These are phyloP conservation scores for Bos indicus DNA, from an alignment of 2,113 vertebrate genomes.

Conservation along the genomic window DNA sequence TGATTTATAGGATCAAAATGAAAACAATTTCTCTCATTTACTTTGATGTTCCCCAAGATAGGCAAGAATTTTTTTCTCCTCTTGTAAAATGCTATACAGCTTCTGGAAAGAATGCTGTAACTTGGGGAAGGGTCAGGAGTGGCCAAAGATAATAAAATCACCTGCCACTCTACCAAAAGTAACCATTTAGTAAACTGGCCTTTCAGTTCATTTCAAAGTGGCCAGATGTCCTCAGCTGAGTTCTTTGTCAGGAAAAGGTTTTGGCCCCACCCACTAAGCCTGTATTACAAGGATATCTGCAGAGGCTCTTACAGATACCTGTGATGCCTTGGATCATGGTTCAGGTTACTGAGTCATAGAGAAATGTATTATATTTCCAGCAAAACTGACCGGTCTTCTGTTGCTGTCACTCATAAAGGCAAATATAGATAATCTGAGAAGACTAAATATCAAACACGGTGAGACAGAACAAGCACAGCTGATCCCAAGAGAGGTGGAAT, in stretches of 20 bases:
- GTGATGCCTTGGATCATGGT: neutral
- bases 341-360: neutral
- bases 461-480: neutral
- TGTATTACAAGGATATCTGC: neutral
- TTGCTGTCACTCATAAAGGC: neutral
- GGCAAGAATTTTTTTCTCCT: slow-evolving; percentile 3
- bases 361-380: neutral
- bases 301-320: neutral
- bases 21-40: slow-evolving; percentile 50
- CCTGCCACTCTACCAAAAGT: neutral
- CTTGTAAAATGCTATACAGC: slow-evolving; percentile 10
- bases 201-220: neutral
- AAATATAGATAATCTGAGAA: neutral
- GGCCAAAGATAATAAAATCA: slow-evolving; percentile 43
- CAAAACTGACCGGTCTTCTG: neutral
- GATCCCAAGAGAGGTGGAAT: neutral
- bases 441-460: neutral
- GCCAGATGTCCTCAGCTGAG: neutral
- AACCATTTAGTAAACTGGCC: neutral
- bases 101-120: slow-evolving; percentile 28
- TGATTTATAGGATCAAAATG: slow-evolving; percentile 51
- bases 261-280: neutral
- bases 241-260: neutral
- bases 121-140: neutral
- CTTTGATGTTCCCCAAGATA: slow-evolving; percentile 54